Evolutionary conservation across 2,888 invertebrate genomes (phyloP).

Genomic region (Eupelmus urozonus): DNA sequence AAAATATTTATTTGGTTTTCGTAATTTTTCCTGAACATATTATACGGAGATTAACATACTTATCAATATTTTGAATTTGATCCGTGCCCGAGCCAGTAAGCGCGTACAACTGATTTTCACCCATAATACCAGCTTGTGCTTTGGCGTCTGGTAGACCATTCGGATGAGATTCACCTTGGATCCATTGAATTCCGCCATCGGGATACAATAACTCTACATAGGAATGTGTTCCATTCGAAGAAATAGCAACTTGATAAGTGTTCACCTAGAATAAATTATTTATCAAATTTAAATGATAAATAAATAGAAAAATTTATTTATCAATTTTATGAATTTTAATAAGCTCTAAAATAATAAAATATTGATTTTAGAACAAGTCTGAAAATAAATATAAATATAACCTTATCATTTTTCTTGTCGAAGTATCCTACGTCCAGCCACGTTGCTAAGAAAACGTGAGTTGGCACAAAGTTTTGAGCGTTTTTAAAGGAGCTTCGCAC

Average conservation of each 20-base stretch:
- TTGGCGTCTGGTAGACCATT: constrained; percentile 91
- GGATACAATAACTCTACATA: constrained; percentile 94
- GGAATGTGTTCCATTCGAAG: constrained; percentile 84
- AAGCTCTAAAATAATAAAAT: no score
- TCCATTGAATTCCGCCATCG: constrained; percentile 93
- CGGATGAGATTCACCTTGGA: constrained; percentile 87
- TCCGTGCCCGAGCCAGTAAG: constrained; percentile 95
- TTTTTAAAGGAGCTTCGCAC: constrained; percentile 87
- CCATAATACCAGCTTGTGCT: constrained; percentile 95
- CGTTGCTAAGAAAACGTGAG: constrained; percentile 90
- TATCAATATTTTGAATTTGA: constrained; percentile 87
- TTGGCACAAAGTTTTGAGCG: constrained; percentile 86
- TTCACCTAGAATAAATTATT: constrained; percentile 80
- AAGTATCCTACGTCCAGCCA: constrained; percentile 94
- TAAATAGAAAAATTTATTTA: no score
- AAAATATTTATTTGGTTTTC: no score
- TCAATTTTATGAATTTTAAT: no score
- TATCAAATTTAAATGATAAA: no score
- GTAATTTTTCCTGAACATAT: no score
- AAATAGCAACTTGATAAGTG: constrained; percentile 89
- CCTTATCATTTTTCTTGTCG: constrained; percentile 82
- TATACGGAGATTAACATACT: constrained; percentile 81
- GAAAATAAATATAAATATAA: constrained; percentile 61
- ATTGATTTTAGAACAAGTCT: no score
- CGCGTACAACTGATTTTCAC: constrained; percentile 86